phyloP scores from a whole-genome alignment of 2,888 invertebrate species.

The Zeuzera pyrina region DNA sequence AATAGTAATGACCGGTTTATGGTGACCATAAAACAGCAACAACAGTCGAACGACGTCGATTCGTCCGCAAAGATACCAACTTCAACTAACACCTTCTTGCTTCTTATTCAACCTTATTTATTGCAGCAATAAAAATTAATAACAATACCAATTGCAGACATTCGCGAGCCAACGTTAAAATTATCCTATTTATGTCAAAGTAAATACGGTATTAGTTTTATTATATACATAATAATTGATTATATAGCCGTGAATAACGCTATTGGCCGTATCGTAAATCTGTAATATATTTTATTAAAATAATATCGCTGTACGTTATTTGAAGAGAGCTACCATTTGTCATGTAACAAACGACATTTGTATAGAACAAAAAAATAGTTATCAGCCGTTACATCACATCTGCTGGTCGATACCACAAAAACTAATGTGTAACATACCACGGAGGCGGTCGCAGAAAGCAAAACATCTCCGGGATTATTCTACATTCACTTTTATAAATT shows the following conservation, averaged over 20 bases:
- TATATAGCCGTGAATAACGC: background rate
- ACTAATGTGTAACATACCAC: conserved; percentile 42
- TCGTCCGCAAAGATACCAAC: conserved; percentile 24
- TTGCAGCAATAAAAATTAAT: conserved; percentile 27
- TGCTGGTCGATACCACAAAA: conserved; percentile 37
- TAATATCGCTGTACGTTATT: conserved; percentile 12
- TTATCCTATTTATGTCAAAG: conserved; percentile 6
- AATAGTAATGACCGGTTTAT: conserved; percentile 55
- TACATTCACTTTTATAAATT: conserved; percentile 58
- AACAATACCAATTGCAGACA: conserved; percentile 19
- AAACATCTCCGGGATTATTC: conserved; percentile 37
- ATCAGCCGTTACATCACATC: conserved; percentile 33
- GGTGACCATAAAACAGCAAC: conserved; percentile 46
- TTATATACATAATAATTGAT: conserved; percentile 1
- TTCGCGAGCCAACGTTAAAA: conserved; percentile 18
- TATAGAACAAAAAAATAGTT: conserved; percentile 29
- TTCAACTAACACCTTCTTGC: conserved; percentile 24
- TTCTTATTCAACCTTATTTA: conserved; percentile 23
- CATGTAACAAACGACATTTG: conserved; percentile 28
- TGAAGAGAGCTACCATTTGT: conserved; percentile 20
- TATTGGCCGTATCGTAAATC: too few relatives aligned
- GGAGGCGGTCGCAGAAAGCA: conserved; percentile 29
- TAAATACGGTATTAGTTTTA: conserved; percentile 11
- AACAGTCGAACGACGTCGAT: conserved; percentile 22
- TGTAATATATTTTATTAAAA: conserved; percentile 7